These are phyloP conservation scores for Xiphophorus birchmanni DNA, from an alignment of 2,797 vertebrate species.

Conservation along the genomic window DNA sequence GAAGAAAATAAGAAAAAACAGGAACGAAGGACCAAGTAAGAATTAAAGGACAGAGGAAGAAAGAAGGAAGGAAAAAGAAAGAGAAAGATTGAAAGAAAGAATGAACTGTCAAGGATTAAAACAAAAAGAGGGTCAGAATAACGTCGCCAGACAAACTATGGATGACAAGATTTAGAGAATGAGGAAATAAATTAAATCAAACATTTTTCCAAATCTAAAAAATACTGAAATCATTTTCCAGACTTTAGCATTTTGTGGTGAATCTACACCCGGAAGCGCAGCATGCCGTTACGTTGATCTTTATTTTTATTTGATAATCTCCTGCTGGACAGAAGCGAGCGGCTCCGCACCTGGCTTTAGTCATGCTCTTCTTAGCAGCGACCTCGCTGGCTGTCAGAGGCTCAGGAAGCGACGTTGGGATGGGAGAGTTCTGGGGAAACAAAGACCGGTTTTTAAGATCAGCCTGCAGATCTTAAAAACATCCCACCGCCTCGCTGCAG, in stretches of 20 bases:
- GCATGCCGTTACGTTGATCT: neutral
- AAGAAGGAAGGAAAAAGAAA: neutral
- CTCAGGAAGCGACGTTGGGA: constrained; percentile 92
- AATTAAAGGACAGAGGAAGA: neutral
- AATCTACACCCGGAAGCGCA: neutral
- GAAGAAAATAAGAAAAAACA: neutral
- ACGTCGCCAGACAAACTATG: neutral
- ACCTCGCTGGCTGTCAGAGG: constrained; percentile 95
- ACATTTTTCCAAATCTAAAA: neutral
- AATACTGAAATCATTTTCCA: neutral
- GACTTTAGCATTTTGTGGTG: neutral
- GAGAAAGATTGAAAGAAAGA: neutral
- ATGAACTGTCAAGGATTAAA: neutral
- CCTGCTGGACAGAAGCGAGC: neutral
- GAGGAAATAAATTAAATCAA: neutral
- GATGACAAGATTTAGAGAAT: neutral
- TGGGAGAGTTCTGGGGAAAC: constrained; percentile 86
- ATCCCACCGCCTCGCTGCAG: fast-evolving
- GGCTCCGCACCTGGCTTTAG: constrained; percentile 91
- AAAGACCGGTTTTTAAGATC: neutral
- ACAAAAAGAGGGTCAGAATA: neutral
- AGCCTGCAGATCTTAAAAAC: neutral
- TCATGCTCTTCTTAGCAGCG: constrained; percentile 94
- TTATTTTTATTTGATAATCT: neutral
- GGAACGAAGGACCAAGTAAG: neutral